Percentiles rank a stretch among this genome's conserved stretches.
Conservation (phyloP, 2,113 vertebrate species). For the Athene noctua region DNA sequence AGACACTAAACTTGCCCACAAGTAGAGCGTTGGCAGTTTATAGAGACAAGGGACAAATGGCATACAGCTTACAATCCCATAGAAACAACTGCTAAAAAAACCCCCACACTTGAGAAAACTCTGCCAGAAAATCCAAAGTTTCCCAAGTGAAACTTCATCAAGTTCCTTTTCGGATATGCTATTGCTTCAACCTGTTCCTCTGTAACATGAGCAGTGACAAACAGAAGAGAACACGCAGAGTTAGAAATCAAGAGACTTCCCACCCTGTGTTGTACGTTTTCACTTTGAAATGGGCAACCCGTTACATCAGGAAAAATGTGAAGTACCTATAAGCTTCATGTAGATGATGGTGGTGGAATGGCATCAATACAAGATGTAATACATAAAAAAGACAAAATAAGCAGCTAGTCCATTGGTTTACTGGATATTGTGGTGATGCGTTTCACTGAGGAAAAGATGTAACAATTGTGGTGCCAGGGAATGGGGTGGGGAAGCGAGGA, state of each 20-base stretch:
- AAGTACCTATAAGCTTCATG: neutral
- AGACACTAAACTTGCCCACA: neutral
- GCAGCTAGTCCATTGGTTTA: neutral
- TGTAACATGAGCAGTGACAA: neutral
- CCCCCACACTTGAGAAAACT: neutral
- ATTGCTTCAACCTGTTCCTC: neutral
- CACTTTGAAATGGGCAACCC: neutral
- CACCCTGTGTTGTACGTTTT: neutral
- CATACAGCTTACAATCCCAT: neutral
- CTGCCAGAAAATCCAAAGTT: neutral
- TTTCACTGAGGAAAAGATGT: neutral
- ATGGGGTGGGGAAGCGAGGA: neutral
- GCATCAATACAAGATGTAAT: neutral
- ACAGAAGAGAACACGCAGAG: neutral
- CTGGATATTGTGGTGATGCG: neutral
- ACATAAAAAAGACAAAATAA: neutral
- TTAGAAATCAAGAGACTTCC: neutral
- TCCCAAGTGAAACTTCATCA: neutral
- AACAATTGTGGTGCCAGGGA: neutral
- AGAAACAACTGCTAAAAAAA: neutral
- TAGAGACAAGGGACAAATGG: neutral
- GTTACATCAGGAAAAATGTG: neutral
- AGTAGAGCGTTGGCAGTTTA: neutral
- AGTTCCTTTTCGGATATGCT: slow-evolving; percentile 11
- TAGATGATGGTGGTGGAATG: neutral